Evolutionary conservation across 2,888 invertebrate genomes (phyloP), one percentile per base, ranked within the genome.

Genomic region (Incurvaria masculella): DNA sequence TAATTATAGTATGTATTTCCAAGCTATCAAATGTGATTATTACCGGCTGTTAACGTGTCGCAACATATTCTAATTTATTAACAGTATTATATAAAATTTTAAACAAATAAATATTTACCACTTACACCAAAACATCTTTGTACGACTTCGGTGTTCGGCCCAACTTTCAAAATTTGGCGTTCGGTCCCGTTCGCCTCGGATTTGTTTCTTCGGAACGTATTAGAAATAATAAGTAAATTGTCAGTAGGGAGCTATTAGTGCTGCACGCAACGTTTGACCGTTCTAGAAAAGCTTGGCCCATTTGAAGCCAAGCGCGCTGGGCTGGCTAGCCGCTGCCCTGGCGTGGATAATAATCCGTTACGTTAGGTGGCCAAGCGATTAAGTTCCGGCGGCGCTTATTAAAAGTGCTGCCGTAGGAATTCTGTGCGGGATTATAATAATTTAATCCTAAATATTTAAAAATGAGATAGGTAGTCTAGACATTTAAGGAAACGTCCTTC

Each of bases 141-240:
- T 33, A 4, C 3, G 33, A 8, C 14, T 14, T 33, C 8, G 33
- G 33, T 33, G 14, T 33, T 8, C 14, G 33, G 33, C 33, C 33
- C 23, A 23, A 23, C 23, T 33, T 33, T 33, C 33, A 33, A 33
- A 33, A 33, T 33, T 33, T n/a, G 33, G 33, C 33, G 14, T 33
- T 33, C 14, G 14, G 33, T 33, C 33, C 33, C 33, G 33, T 33
- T 33, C 33, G 8, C 33, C 33, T 64, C 69, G 72, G 72, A 72
- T 73, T 71, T 69, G 64, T 69, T 75, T 76, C 75, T 69, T 64
- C 74, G 73, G 70, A 76, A 69, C 72, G 72, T 74, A 75, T 75
- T 73, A 73, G 66, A 54, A 63, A 68, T 72, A 73, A 75, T 72
- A 72, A 72, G 74, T 66, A 75, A 74, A 75, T 75, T 75, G 74